phyloP scores from a whole-genome alignment of 2,797 vertebrate genomes.

The Sebastes oblongus region DNA sequence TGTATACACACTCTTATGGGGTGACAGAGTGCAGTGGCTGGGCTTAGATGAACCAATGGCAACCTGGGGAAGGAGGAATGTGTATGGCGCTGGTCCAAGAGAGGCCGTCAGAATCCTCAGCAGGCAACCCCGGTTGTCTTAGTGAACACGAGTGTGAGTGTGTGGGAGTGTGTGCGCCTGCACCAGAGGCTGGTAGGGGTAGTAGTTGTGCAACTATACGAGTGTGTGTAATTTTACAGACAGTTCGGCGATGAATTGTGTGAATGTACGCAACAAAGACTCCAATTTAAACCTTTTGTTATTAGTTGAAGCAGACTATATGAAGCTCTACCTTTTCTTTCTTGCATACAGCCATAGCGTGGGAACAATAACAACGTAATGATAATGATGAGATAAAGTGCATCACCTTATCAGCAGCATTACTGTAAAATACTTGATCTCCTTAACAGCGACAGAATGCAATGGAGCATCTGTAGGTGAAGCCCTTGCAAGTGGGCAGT shows the following conservation, averaged over 20 bases:
- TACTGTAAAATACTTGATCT: not conserved
- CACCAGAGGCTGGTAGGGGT: slow-evolving; percentile 49
- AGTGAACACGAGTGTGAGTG: slow-evolving; percentile 75
- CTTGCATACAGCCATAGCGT: not conserved
- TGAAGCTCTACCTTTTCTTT: not conserved
- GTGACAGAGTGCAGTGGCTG: slow-evolving; percentile 85
- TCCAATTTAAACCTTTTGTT: not conserved
- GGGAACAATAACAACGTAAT: not conserved
- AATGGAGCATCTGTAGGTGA: slow-evolving; percentile 18
- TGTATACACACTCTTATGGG: slow-evolving; percentile 70
- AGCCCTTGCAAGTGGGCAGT: slow-evolving; percentile 15
- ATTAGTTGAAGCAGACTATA: not conserved
- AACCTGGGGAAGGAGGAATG: slow-evolving; percentile 86
- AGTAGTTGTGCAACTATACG: slow-evolving; percentile 50
- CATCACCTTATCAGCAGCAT: not conserved
- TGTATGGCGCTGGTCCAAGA: slow-evolving; percentile 79
- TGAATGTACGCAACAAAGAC: slow-evolving; percentile 14
- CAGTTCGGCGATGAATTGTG: slow-evolving; percentile 38
- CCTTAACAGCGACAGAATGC: slow-evolving; percentile 6
- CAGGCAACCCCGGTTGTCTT: slow-evolving; percentile 82
- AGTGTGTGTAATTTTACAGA: slow-evolving; percentile 56
- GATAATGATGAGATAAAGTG: not conserved
- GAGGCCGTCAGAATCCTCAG: slow-evolving; percentile 82
- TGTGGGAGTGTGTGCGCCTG: slow-evolving; percentile 68
- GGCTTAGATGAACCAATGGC: slow-evolving; percentile 85